Evolutionary conservation across 2,888 invertebrate species (phyloP), one percentile per base, ranked within the genome.

Genomic region (Epirrhoe alternata): DNA sequence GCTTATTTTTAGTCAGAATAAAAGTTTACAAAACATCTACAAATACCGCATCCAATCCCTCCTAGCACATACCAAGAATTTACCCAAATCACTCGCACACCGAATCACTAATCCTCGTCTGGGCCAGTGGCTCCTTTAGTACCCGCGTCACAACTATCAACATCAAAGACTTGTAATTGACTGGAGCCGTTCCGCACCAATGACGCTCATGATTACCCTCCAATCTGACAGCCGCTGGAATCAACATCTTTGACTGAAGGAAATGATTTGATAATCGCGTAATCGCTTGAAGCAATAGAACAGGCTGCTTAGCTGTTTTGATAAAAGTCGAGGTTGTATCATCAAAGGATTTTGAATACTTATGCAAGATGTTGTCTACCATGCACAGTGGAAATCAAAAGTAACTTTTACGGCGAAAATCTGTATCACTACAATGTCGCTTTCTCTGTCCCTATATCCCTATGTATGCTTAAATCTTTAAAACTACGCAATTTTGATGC

Each of bases 131-230:
- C 14, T 57, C 64, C 67, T 55, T 63, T 63, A 47, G 38, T 70
- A 82, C 81, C 81, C 81, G 74, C 77, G 76, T 82, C 82, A 81
- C 57, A 73, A 76, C 79, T 73, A 74, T 71, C 74, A 69, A 75
- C 80, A 80, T 82, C 82, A 82, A 82, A 82, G 83, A 69, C 68
- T 71, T 69, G 71, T 78, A 80, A 81, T 81, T 81, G 81, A 81
- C 81, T 74, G 74, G 68, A 70, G 60, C 58, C 69, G 57, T 77
- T 77, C 72, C 76, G 73, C 76, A 69, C 77, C 81, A 81, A 70
- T 66, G 68, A 61, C 64, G 66, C 72, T 68, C 57, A 57, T 58
- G 71, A 69, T 72, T 62, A 59, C 59, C 51, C 49, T 51, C 56
- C 58, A 58, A 66, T 66, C 62, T 55, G 64, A 55, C 62, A 42